phyloP scores from a whole-genome alignment of 2,797 vertebrate species.

The Phataginus tricuspis region DNA sequence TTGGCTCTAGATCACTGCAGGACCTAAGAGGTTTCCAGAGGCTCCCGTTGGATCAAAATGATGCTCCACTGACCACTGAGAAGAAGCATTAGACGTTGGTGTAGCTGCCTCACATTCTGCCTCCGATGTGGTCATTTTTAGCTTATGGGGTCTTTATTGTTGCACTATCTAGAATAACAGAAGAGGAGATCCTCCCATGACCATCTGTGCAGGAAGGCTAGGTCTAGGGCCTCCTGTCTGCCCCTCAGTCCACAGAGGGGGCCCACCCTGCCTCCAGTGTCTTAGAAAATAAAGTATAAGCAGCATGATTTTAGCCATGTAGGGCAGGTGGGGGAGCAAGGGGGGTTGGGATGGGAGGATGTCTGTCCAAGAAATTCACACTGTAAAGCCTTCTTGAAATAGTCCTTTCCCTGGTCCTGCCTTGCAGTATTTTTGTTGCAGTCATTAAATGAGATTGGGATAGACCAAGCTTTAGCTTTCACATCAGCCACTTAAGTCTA shows the following conservation, averaged over 20 bases:
- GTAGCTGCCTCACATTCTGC: background rate
- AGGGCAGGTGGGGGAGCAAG: background rate
- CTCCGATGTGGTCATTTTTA: background rate
- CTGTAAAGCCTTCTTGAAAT: slow-evolving; percentile 77
- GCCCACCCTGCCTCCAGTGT: background rate
- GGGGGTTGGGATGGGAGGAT: background rate
- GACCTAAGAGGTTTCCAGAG: background rate
- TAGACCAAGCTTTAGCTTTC: slow-evolving; percentile 68
- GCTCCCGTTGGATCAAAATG: slow-evolving; percentile 43
- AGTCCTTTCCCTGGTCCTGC: slow-evolving; percentile 73
- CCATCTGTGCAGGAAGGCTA: background rate
- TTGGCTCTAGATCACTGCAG: background rate
- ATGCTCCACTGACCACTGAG: slow-evolving; percentile 28
- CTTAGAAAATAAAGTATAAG: background rate
- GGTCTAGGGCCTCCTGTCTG: background rate
- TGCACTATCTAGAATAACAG: background rate
- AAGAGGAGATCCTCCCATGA: background rate
- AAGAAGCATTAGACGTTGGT: slow-evolving; percentile 33
- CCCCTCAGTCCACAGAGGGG: background rate
- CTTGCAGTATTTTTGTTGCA: slow-evolving; percentile 71
- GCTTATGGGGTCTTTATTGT: background rate
- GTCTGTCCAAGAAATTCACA: slow-evolving; percentile 66
- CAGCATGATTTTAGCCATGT: background rate
- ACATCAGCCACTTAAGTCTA: slow-evolving; percentile 71
- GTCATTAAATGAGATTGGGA: slow-evolving; percentile 64